These are phyloP conservation scores for Melikaiella ostensackeni DNA, from an alignment of 2,888 invertebrate species.

Conservation along the genomic window DNA sequence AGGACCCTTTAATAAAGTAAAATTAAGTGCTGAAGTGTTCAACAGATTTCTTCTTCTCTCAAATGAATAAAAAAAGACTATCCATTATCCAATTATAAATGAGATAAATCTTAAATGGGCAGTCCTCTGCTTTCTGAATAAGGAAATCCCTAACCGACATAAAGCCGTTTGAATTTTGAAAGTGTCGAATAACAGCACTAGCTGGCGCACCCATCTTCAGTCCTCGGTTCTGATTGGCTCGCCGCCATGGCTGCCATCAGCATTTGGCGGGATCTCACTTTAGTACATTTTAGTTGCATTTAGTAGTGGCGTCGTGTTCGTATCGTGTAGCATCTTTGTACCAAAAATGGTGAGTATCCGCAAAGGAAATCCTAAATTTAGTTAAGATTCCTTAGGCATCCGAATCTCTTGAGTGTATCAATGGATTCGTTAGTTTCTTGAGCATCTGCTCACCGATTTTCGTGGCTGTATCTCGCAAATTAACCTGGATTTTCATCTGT, in stretches of 20 bases:
- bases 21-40: no score
- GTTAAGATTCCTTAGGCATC: slow-evolving; percentile 69
- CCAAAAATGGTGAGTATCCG: slow-evolving; percentile 78
- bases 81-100: no score
- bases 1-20: no score
- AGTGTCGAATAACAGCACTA: no score
- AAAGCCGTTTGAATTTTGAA: no score
- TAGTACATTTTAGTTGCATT: slow-evolving; percentile 46
- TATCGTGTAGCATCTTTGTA: slow-evolving; percentile 64
- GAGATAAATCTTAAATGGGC: no score
- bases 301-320: slow-evolving; percentile 65
- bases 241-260: slow-evolving; percentile 66
- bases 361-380: slow-evolving; percentile 67
- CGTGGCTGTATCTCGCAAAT: slow-evolving; percentile 79
- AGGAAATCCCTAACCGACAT: no score
- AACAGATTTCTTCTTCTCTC: no score
- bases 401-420: slow-evolving; percentile 57
- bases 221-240: slow-evolving; percentile 66
- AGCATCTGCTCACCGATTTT: slow-evolving; percentile 81
- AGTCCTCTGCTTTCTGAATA: no score
- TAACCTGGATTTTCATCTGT: slow-evolving; percentile 74
- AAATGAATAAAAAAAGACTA: no score
- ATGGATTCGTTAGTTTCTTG: slow-evolving; percentile 68
- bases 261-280: slow-evolving; percentile 73
- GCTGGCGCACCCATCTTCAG: neutral